Percentiles rank a stretch among this genome's conserved stretches.
These are phyloP conservation scores for Volucella inanis DNA, from an alignment of 2,888 invertebrate species.

Conservation along the genomic window DNA sequence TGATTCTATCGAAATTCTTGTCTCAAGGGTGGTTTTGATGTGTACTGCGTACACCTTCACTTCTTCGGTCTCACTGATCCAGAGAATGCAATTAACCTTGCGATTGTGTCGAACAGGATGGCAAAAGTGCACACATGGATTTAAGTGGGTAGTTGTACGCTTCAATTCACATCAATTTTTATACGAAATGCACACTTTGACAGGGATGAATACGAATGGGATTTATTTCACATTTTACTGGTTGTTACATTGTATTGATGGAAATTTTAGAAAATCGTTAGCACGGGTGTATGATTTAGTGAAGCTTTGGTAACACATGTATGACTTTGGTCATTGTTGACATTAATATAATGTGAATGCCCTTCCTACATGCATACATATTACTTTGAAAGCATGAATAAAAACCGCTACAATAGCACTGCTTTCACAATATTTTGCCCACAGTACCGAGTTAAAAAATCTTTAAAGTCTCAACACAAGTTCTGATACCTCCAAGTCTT, in stretches of 20 bases:
- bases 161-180: constrained; percentile 54
- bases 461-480: too few species aligned
- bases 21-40: constrained; percentile 46
- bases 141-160: constrained; percentile 73
- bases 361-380: too few species aligned
- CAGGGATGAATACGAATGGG: not conserved
- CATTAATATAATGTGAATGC: too few species aligned
- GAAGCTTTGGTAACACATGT: not conserved
- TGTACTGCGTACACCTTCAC: constrained; percentile 43
- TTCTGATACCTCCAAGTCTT: too few species aligned
- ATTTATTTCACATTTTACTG: constrained; percentile 6
- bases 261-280: not conserved
- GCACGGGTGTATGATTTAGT: not conserved
- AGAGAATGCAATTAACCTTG: constrained; percentile 72
- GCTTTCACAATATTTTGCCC: too few species aligned
- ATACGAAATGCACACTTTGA: constrained; percentile 26
- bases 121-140: constrained; percentile 72
- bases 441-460: too few species aligned
- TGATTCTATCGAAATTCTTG: constrained; percentile 10
- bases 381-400: too few species aligned
- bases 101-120: constrained; percentile 65
- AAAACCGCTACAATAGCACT: too few species aligned
- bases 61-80: constrained; percentile 35
- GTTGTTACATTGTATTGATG: constrained; percentile 29
- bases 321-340: not conserved